A percentile compares a stretch with the other conserved stretches of the same genome.
These are phyloP conservation scores for Drosophila koepferae DNA, from an alignment of 2,888 invertebrate species.

Conservation along the genomic window DNA sequence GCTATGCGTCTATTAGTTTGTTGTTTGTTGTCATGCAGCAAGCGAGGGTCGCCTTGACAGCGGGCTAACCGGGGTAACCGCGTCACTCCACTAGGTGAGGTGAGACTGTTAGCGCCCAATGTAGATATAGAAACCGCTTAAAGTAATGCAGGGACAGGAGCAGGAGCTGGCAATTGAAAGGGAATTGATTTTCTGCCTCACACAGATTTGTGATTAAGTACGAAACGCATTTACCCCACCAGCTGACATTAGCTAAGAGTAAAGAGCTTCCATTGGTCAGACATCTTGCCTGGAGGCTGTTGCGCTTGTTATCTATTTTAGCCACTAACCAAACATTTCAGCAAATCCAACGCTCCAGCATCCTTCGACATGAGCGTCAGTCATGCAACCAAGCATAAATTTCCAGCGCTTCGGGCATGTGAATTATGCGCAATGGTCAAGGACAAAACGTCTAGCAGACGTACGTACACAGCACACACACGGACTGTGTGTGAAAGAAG, in stretches of 20 bases:
- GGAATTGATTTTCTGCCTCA: conserved; percentile 38
- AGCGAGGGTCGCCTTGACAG: conserved; percentile 66
- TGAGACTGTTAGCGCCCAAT: conserved; percentile 44
- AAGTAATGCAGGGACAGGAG: neutral
- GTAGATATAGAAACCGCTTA: conserved; percentile 24
- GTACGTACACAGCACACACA: conserved; percentile 19
- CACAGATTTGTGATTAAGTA: neutral
- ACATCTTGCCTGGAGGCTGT: conserved; percentile 12
- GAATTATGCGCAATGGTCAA: conserved; percentile 73
- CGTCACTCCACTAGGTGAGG: conserved; percentile 22
- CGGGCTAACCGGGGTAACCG: conserved; percentile 45
- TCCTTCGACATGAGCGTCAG: conserved; percentile 35
- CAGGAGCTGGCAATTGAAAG: neutral
- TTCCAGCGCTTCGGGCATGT: conserved; percentile 53
- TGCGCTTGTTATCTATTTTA: conserved; percentile 60
- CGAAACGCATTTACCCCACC: conserved; percentile 1
- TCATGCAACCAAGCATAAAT: conserved; percentile 75
- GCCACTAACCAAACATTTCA: conserved; percentile 57
- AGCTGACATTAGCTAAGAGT: neutral
- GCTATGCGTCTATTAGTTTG: conserved; percentile 46
- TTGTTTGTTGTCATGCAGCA: conserved; percentile 53
- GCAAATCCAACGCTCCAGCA: conserved; percentile 5
- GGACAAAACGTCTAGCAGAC: conserved; percentile 60
- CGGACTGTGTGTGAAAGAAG: conserved; percentile 73
- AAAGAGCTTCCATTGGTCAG: neutral